Base-by-base conservation (phyloP, 2,888 invertebrate genomes). In the Xanthia icteritia region DNA sequence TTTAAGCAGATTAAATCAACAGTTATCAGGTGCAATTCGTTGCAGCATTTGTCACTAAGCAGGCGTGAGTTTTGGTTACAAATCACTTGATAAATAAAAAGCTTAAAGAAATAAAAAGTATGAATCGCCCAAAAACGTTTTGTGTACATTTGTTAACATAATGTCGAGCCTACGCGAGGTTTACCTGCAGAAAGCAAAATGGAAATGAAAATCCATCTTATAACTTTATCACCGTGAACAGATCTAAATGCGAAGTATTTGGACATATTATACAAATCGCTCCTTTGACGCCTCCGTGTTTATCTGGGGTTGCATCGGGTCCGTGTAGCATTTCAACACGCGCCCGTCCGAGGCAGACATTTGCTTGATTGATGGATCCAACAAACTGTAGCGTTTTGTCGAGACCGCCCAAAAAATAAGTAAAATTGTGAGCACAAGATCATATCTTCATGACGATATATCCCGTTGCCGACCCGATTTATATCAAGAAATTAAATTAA, bases 241-340 rank as follows among this genome's bases (percentile, higher is more conserved):
- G 86, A 95, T 95, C 95, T 93, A 91, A 92, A 91, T 90, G 91
- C 86, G 84, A 87, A 90, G 89, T 92, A 94, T 95, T 93, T 92
- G 92, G 93, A 90, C 91, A 90, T 89, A 92, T 92, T 89, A 91
- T 92, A 95, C 95, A 95, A 95, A 96, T 94, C 92, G 93, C 90
- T 90, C 89, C 92, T 94, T 95, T 94, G 93, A 93, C 94, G 94
- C 94, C 94, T 92, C 84, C 82, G 79, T 72, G 58, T 80, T 91
- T 94, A 96, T 96, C 96, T 83, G 73, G 70, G 77, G 75, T 87
- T 89, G 81, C 86, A 96, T 95, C 94, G 79, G 86, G 83, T 83
- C 82, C 82, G 84, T 86, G 86, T 87, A 89, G 88, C 91, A 90
- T 93, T 93, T 93, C 91, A 92, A 93, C 93, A 92, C 91, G 87